Evolutionary conservation across 2,888 invertebrate species (phyloP).

Genomic region (Athalia cordata): DNA sequence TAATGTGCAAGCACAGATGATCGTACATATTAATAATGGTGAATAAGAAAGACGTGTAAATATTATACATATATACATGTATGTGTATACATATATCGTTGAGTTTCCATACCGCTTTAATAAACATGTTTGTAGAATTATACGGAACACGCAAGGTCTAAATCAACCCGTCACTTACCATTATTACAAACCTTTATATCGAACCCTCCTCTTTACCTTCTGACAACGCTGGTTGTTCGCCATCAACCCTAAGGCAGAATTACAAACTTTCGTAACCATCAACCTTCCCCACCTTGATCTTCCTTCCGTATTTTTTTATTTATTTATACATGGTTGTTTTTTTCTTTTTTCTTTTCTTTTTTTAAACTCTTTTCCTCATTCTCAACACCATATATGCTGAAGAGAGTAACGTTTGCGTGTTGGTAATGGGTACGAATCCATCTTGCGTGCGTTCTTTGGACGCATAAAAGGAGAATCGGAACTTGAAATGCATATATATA

Average conservation of each 20-base stretch:
- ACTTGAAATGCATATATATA: background rate
- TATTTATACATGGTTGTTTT: no score
- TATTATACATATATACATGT: background rate
- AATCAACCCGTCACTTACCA: conserved; percentile 47
- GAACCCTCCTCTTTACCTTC: background rate
- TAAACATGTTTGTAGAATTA: conserved; percentile 77
- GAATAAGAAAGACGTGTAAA: background rate
- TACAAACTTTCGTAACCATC: conserved; percentile 50
- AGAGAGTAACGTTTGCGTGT: conserved; percentile 63
- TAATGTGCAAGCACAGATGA: no score
- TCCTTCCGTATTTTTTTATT: background rate
- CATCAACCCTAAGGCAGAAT: conserved; percentile 30
- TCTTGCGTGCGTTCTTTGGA: conserved; percentile 52
- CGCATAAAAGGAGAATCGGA: background rate
- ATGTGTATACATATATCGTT: conserved; percentile 72
- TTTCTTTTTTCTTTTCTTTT: no score
- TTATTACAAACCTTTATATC: conserved; percentile 15
- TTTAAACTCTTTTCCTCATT: background rate
- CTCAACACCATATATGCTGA: conserved; percentile 38
- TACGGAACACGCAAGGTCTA: conserved; percentile 24
- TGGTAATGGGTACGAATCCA: conserved; percentile 59
- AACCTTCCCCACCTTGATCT: conserved; percentile 45
- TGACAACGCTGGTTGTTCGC: background rate
- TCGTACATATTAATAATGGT: conserved; percentile 10
- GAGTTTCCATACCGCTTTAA: conserved; percentile 79